Base-by-base conservation (phyloP, 1,140 invertebrate genomes). In the Mizuhopecten yessoensis region DNA sequence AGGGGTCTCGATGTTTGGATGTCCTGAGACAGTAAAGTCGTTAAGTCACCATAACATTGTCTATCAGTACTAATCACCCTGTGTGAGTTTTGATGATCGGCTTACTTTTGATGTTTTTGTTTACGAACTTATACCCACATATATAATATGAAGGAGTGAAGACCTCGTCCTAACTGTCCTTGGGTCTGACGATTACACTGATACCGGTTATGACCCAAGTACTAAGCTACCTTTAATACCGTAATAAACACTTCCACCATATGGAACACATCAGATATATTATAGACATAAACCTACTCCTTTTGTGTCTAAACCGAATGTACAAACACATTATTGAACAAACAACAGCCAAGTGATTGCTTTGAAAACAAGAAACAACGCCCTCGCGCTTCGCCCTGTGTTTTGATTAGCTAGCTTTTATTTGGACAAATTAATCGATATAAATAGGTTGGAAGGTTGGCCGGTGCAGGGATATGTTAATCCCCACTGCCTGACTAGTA, bases 321-420 rank as follows among this genome's bases (percentile, higher is more conserved):
- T 75, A 75, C 23, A 75, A 75, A 29, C 7, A 57, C 23, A 17
- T 75, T 75, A 75, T 75, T 75, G 23, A 75, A 23, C 57, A 75
- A 75, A 75, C 57, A 75, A 75, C 57, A 75, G 57, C n/a, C 0
- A n/a, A 75, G 57, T 75, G 57, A 75, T 75, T 75, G 57, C 57
- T 75, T 75, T 75, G 57, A 75, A 75, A 75, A 75, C 57, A 75
- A 75, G 57, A 75, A 75, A 75, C 57, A 75, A 75, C n/a, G 57
- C 1, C 5, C 11, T 75, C n/a, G 5, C 57, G n/a, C 23, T 9
- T 23, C n/a, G n/a, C 57, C 23, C 23, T 75, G n/a, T 75, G 57
- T 75, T 75, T 75, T 75, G 57, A 75, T 75, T 75, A n/a, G 23
- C 57, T n/a, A 75, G 57, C 57, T 75, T 29, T 75, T 45, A n/a